Conservation (phyloP, 2,797 vertebrate genomes). For the Neosalanx taihuensis region DNA sequence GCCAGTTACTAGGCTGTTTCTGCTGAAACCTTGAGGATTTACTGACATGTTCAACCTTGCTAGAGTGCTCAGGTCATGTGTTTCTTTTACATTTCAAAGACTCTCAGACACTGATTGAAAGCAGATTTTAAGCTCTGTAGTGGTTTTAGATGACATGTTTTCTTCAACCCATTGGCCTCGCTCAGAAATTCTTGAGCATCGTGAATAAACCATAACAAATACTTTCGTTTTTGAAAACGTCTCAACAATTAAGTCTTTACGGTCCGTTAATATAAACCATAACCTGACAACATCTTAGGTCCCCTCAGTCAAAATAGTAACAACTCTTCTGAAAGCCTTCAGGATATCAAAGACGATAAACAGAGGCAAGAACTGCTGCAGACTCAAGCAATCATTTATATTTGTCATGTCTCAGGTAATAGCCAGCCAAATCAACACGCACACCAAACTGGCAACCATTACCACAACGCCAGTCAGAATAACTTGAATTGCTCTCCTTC, state of each 20-base stretch:
- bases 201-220: slow-evolving; percentile 62
- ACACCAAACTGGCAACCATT: not conserved
- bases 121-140: slow-evolving; percentile 63
- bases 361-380: not conserved
- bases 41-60: slow-evolving; percentile 33
- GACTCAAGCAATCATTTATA: slow-evolving; percentile 9
- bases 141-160: slow-evolving; percentile 72
- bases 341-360: slow-evolving; percentile 12
- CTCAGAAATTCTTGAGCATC: slow-evolving; percentile 58
- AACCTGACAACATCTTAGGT: slow-evolving; percentile 30
- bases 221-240: slow-evolving; percentile 45
- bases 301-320: slow-evolving; percentile 34
- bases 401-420: not conserved
- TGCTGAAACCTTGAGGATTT: slow-evolving; percentile 26
- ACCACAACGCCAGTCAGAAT: not conserved
- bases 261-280: slow-evolving; percentile 41
- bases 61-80: slow-evolving; percentile 59
- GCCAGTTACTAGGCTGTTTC: slow-evolving; percentile 19
- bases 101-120: slow-evolving; percentile 61
- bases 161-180: slow-evolving; percentile 49
- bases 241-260: slow-evolving; percentile 27
- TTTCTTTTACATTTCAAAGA: slow-evolving; percentile 71
- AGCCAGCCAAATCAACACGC: slow-evolving; percentile 6
- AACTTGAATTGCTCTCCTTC: no score
- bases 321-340: slow-evolving; percentile 17